phyloP scores from a whole-genome alignment of 2,113 vertebrate species.

The Perca fluviatilis region DNA sequence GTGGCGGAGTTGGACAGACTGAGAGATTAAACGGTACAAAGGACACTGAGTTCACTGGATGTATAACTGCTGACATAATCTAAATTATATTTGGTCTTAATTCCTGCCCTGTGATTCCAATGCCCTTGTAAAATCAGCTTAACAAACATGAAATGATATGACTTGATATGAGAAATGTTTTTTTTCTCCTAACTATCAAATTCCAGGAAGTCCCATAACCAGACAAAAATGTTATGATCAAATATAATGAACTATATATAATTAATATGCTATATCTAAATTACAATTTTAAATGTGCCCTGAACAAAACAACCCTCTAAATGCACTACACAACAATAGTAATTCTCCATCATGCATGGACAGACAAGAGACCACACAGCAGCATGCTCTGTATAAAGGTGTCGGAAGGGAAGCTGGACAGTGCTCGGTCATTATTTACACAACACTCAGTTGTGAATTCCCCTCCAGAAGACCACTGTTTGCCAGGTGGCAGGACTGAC shows the following conservation, averaged over 20 bases:
- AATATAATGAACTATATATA: no score
- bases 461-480: slow-evolving; percentile 33
- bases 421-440: slow-evolving; percentile 42
- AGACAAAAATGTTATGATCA: not conserved
- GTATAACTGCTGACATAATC: not conserved
- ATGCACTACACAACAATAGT: not conserved
- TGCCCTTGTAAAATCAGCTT: not conserved
- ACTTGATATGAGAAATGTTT: not conserved
- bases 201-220: not conserved
- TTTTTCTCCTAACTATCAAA: not conserved
- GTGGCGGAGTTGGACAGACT: slow-evolving; percentile 24
- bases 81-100: slow-evolving; percentile 4
- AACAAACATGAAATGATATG: not conserved
- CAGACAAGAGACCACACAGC: not conserved
- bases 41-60: slow-evolving; percentile 20
- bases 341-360: not conserved
- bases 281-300: not conserved
- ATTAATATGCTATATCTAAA: no score
- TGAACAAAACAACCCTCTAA: not conserved
- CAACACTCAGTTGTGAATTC: slow-evolving; percentile 50
- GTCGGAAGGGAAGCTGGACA: not conserved
- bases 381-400: not conserved
- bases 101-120: not conserved
- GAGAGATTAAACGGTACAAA: slow-evolving; percentile 44
- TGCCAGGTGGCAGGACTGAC: slow-evolving; percentile 50